Base-by-base conservation (phyloP, 2,888 invertebrate genomes). In the Branchipolynoe longqiensis region DNA sequence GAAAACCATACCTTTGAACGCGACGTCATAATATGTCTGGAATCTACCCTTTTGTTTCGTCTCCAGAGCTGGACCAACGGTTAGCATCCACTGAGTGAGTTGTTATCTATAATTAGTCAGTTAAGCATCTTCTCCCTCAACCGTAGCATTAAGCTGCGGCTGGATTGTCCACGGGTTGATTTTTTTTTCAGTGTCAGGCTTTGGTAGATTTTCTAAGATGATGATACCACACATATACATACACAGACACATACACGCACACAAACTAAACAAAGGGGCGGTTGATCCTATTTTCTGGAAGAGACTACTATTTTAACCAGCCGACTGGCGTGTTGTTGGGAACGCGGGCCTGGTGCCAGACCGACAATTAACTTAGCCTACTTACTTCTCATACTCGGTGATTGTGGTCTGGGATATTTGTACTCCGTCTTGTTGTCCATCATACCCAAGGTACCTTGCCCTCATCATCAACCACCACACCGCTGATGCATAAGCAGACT, bases 391-490 rank as follows among this genome's bases (percentile, higher is more conserved):
- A 28, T 78, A 25, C 25, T 78, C 31, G 54, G 78, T 78, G 78
- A 25, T 78, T 78, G 78, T 48, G 78, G 41, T 54, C n/a, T 48
- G 78, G 78, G 78, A 25, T 48, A 41, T 78, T 78, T 78, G 31
- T 78, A 40, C 78, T 28, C 48, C 48, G 78, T 78, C 78, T 78
- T 31, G 28, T 4, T 41, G 78, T 41, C 74, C 78, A 78, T n/a
- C n/a, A 25, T 78, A 28, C 54, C 78, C 78, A 54, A 31, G 78
- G 41, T 78, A 48, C 41, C 78, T 78, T 78, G 78, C 78, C 78
- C 78, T 41, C 28, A 28, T 18, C 28, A 28, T 18, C 31, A 41
- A 18, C 28, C 31, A 28, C 78, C 78, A 78, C 48, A 41, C 18
- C 1, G 1, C 28, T 78, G 48, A 48, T 41, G 78, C 48, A 78